Evolutionary conservation across 2,797 vertebrate genomes (phyloP), one percentile per base, ranked within the genome.

Genomic region (Salmo trutta): DNA sequence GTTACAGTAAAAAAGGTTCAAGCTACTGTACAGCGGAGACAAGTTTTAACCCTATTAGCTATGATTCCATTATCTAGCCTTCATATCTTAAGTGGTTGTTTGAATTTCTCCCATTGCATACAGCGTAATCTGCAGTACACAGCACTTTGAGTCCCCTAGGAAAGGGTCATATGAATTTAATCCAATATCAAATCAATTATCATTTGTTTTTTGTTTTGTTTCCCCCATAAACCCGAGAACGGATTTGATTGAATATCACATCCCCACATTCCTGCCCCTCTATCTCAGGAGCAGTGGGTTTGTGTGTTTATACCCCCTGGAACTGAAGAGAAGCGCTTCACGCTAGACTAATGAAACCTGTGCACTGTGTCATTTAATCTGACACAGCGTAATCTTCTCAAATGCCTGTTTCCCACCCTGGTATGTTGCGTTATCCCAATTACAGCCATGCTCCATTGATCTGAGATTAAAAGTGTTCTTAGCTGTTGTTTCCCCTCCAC

Each of bases 401-500:
- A 84, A 90, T 84, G 80, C 81, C 59, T 84, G 83, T 86, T 85
- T 81, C 83, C 81, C 41, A 3, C 84, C 77, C 88, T 62, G 79
- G 88, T 76, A 84, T 88, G 88, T 85, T 51, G 64, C 83, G 79
- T 82, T 81, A 85, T 84, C 82, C 84, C 84, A 79, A 36, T 7
- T 81, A 78, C 90, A 82, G 84, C 85, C 81, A 85, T 76, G 71
- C 83, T 85, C 80, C 83, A 89, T 86, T 90, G 88, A 91, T 91
- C 84, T 69, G 79, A 81, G 83, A 81, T 84, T 83, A 5, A 77
- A 81, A 82, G 81, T 80, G 83, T 81, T 73, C 72, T 80, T 74
- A 75, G 56, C 7, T 21, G 56, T 79, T 83, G 83, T 83, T 81
- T 74, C 79, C 79, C 80, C 70, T 73, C 47, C 29, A 54, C 75